Base-by-base conservation (phyloP, 2,888 invertebrate species). In the Parapristionchus giblindavisi region DNA sequence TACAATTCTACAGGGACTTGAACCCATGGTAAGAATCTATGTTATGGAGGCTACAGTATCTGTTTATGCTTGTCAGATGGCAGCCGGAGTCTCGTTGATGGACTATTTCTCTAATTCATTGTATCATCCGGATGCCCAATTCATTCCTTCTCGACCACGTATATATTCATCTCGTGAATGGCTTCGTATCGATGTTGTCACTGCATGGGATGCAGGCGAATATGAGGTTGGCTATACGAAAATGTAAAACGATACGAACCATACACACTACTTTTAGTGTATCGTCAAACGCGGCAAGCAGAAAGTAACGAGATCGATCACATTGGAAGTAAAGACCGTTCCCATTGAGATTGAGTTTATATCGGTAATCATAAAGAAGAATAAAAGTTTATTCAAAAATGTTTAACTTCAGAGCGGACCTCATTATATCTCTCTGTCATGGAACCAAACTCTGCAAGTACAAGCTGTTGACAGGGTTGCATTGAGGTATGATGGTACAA, bases 371-470 rank as follows among this genome's bases (percentile, higher is more conserved):
- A n/a, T n/a, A n/a, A n/a, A n/a, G 38, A 32, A 5, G 21, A 52
- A 52, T 6, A 43, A 21, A 24, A 4, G 8, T 6, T 43, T 29
- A n/a, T 29, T 32, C n/a, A 3, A 52, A 0, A 72, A 24, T 58
- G 17, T 40, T 5, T 24, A 27, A 2, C 29, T 36, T 38, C 65
- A 65, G 65, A 38, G 36, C 21, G 63, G 75, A 17, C 54, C 65
- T 14, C 65, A 83, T 75, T 83, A 82, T 75, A 78, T 80, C 29
- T 75, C 82, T 0, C 61, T 83, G 52, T 76, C 75, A 6, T 83
- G 83, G 83, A 83, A 83, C 60, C 76, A 78, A 51, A 79, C 83
- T n/a, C 70, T 83, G 63, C 72, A 70, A 24, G 75, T 81, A 14
- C 74, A 72, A 40, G 79, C 78, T 17, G 73, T 76, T 11, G 80